These are phyloP conservation scores for Lamellibrachia satsuma DNA, from an alignment of 2,888 invertebrate species.

Conservation along the genomic window DNA sequence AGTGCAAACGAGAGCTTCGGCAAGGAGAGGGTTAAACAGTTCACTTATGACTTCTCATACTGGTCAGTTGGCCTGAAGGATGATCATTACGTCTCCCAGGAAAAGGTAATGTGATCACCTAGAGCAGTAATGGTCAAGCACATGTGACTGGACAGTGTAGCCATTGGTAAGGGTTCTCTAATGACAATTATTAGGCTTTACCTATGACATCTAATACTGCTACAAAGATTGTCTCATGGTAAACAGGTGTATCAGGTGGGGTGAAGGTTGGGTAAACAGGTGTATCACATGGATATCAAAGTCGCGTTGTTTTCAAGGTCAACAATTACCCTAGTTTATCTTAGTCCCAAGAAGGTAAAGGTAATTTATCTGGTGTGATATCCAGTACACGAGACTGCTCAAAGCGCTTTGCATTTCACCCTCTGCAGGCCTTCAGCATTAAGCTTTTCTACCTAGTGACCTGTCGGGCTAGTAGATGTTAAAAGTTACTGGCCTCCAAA, in stretches of 20 bases:
- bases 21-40: conserved; percentile 60
- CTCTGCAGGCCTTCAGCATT: too few species aligned
- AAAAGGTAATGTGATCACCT: conserved; percentile 48
- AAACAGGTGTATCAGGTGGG: neutral
- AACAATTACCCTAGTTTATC: neutral
- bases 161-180: neutral
- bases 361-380: neutral
- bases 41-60: conserved; percentile 64
- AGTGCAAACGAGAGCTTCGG: conserved; percentile 30
- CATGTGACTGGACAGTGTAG: neutral
- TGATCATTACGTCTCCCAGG: conserved; percentile 54
- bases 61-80: conserved; percentile 54
- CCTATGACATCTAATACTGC: neutral
- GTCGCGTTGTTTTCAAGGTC: neutral
- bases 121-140: neutral
- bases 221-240: neutral
- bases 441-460: too few species aligned
- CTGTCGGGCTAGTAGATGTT: too few species aligned
- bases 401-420: too few species aligned
- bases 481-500: too few species aligned
- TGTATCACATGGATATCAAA: neutral
- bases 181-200: neutral
- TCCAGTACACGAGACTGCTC: too few species aligned
- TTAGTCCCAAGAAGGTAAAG: neutral
- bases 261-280: neutral